Percentiles rank a stretch among this genome's conserved stretches.
phyloP scores from a whole-genome alignment of 2,113 vertebrate species.

The Petrocephalus microphthalmus region DNA sequence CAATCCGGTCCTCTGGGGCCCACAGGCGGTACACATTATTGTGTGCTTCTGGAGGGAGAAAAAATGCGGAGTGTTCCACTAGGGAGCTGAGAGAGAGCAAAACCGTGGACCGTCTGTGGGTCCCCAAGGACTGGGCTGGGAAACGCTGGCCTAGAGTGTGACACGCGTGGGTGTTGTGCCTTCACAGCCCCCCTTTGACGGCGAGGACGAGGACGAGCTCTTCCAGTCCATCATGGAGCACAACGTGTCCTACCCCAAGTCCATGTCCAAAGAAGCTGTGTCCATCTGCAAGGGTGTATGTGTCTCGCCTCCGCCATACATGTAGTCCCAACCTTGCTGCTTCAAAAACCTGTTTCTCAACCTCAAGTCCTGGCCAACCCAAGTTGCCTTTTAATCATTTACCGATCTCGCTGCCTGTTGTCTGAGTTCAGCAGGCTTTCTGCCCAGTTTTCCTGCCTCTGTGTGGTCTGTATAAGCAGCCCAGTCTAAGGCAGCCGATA shows the following conservation, averaged over 20 bases:
- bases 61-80: not conserved
- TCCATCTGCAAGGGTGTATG: constrained; percentile 98
- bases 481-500: not conserved
- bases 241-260: constrained; percentile 94
- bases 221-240: constrained; percentile 99
- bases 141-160: not conserved
- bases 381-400: constrained; percentile 1
- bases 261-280: constrained; percentile 93
- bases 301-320: not conserved
- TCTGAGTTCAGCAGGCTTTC: not conserved
- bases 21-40: not conserved
- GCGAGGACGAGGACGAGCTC: constrained; percentile 93
- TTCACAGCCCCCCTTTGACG: constrained; percentile 87
- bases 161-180: not conserved
- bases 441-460: not conserved
- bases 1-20: not conserved
- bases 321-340: not conserved
- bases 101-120: not conserved
- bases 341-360: not conserved
- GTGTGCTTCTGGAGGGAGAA: not conserved
- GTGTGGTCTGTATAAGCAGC: not conserved
- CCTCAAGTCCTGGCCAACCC: not conserved
- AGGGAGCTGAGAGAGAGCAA: not conserved
- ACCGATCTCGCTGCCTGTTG: not conserved
- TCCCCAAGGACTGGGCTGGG: not conserved